Conservation (phyloP, 2,888 invertebrate genomes). For the Linnaemya vulpina region DNA sequence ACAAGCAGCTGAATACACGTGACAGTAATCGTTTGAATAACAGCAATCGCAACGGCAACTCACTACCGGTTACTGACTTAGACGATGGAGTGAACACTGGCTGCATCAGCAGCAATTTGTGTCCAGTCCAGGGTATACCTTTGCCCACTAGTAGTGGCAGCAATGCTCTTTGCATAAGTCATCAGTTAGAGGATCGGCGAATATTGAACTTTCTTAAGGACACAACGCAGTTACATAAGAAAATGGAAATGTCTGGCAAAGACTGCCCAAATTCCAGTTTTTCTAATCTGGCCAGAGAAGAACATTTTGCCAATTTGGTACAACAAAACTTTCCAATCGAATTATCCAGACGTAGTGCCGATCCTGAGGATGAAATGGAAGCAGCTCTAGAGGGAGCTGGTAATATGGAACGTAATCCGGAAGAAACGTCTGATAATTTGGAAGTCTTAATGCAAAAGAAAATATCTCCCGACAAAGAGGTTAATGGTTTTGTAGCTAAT, state of each 20-base stretch:
- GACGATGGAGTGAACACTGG: constrained; percentile 78
- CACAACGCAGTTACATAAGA: constrained; percentile 83
- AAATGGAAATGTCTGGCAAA: constrained; percentile 81
- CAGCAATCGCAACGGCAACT: constrained; percentile 78
- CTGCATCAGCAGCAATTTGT: constrained; percentile 77
- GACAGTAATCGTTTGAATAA: constrained; percentile 79
- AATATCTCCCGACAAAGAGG: constrained; percentile 82
- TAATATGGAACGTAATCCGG: constrained; percentile 63
- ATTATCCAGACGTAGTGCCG: constrained; percentile 72
- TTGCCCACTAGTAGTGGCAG: constrained; percentile 59
- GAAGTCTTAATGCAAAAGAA: constrained; percentile 82
- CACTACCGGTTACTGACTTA: constrained; percentile 78
- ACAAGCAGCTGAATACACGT: constrained; percentile 77
- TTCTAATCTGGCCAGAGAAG: constrained; percentile 83
- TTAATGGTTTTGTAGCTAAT: constrained; percentile 77
- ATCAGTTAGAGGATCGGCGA: constrained; percentile 82
- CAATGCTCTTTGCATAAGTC: constrained; percentile 73
- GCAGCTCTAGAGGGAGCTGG: constrained; percentile 70
- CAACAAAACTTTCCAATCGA: constrained; percentile 83
- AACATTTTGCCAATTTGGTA: constrained; percentile 83
- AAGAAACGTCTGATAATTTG: constrained; percentile 80
- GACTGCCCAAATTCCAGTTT: constrained; percentile 83
- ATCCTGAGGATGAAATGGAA: constrained; percentile 74
- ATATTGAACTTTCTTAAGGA: constrained; percentile 83
- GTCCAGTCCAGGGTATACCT: constrained; percentile 74